Base-by-base conservation (phyloP, 2,888 invertebrate genomes). In the Noctua comes region DNA sequence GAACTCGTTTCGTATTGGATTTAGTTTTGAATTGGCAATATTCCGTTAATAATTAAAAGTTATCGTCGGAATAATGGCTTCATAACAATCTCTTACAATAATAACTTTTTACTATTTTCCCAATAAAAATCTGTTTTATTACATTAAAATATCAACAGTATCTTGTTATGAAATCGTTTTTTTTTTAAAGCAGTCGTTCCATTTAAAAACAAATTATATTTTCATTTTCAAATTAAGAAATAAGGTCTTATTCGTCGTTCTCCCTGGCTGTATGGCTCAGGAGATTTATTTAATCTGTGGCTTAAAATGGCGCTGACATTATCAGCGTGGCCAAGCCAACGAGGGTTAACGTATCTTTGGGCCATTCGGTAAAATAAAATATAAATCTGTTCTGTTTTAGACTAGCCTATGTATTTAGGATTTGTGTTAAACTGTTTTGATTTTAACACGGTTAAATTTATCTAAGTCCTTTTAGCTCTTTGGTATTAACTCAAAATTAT, bases 261-360 rank as follows among this genome's bases (percentile, higher is more conserved):
- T 6, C 8, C 54, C 13, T 65, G 57, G 40, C 57, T n/a, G 85
- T 84, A 70, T 66, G 46, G 31, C 80, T 57, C 65, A 77, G n/a
- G 57, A 70, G 68, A 85, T 82, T 83, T 86, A 79, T 80, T 76
- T 83, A 80, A 88, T 87, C 86, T 82, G 79, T 83, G 83, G 68
- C 77, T 82, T 86, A 77, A 84, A 83, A 86, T 86, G 82, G 84
- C 79, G 82, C 84, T 85, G 87, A 89, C 89, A 88, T 88, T 89
- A 88, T 89, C 88, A 71, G 80, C 62, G 46, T 80, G 72, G 84
- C 77, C 84, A 77, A 77, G 57, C 68, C 76, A 79, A 88, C 88
- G 84, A 84, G 86, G 89, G 88, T 88, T 84, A 86, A 86, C 76
- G 69, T 86, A 82, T 83, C 85, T 87, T 79, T 86, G 73, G 84